These are phyloP conservation scores for Toxonevra muliebris DNA, from an alignment of 2,888 invertebrate genomes.

Conservation along the genomic window DNA sequence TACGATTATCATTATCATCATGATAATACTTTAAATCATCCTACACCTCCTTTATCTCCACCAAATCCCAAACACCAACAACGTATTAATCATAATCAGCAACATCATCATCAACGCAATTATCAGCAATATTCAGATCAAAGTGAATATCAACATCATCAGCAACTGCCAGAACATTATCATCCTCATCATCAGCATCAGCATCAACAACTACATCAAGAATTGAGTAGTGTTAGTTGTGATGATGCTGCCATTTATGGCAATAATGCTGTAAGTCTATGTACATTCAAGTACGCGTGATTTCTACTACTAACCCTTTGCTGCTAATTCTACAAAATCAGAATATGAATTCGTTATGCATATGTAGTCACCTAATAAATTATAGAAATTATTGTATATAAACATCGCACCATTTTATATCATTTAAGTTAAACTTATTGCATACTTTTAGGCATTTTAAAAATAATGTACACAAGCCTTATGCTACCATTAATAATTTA, in stretches of 20 bases:
- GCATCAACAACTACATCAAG: constrained; percentile 33
- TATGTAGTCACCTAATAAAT: background rate
- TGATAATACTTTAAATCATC: constrained; percentile 28
- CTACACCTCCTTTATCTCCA: constrained; percentile 40
- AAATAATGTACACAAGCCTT: too few relatives aligned
- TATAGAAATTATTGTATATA: background rate
- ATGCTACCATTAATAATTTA: too few relatives aligned
- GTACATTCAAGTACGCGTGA: background rate
- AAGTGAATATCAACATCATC: constrained; percentile 30
- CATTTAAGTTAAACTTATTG: too few relatives aligned
- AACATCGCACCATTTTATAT: too few relatives aligned
- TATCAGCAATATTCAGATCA: constrained; percentile 30
- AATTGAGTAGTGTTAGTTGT: constrained; percentile 31
- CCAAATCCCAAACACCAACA: constrained; percentile 38
- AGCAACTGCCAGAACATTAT: constrained; percentile 39
- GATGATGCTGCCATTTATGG: constrained; percentile 47
- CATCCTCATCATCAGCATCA: constrained; percentile 34
- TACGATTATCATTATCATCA: constrained; percentile 30
- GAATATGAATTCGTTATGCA: too few relatives aligned
- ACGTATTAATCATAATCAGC: constrained; percentile 35
- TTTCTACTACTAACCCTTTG: constrained; percentile 29
- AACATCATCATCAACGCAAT: constrained; percentile 21
- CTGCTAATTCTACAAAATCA: background rate
- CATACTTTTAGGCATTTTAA: too few relatives aligned
- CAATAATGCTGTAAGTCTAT: constrained; percentile 50